Percentiles rank a stretch among this genome's conserved stretches.
phyloP scores from a whole-genome alignment of 1,140 invertebrate genomes.

The Drosophila sechellia region DNA sequence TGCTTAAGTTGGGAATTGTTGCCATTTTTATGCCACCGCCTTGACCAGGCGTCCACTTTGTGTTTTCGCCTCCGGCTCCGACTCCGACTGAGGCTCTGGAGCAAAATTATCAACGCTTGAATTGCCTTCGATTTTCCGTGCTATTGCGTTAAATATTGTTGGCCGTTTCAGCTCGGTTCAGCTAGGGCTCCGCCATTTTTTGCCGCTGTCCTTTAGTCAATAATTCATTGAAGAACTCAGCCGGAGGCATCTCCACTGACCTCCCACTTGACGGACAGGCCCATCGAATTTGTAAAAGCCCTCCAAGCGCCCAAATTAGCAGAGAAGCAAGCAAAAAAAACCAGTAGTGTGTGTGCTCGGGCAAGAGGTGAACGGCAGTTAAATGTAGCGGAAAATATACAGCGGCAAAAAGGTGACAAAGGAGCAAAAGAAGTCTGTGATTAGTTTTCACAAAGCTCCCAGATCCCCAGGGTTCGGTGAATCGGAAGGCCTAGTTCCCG shows the following conservation, averaged over 20 bases:
- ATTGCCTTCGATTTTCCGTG: conserved; percentile 83
- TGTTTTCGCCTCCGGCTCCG: neutral
- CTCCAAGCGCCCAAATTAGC: conserved; percentile 68
- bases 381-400: conserved; percentile 73
- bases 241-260: conserved; percentile 12
- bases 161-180: conserved; percentile 44
- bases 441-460: conserved; percentile 55
- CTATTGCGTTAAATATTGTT: conserved; percentile 77
- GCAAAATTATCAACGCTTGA: conserved; percentile 81
- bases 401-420: conserved; percentile 54
- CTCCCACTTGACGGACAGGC: conserved; percentile 55
- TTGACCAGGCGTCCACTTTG: conserved; percentile 15
- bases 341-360: conserved; percentile 25
- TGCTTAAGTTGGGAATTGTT: conserved; percentile 80
- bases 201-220: conserved; percentile 52
- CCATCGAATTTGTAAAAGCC: conserved; percentile 67
- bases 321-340: conserved; percentile 21
- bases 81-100: conserved; percentile 36
- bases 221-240: conserved; percentile 69
- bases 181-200: conserved; percentile 10
- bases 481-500: conserved; percentile 63
- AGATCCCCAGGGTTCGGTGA: conserved; percentile 35
- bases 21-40: conserved; percentile 65
- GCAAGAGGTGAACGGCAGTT: conserved; percentile 66
- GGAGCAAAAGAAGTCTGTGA: conserved; percentile 57